These are phyloP conservation scores for Cataglyphis altisquamis DNA, from an alignment of 2,888 invertebrate genomes.

Conservation along the genomic window DNA sequence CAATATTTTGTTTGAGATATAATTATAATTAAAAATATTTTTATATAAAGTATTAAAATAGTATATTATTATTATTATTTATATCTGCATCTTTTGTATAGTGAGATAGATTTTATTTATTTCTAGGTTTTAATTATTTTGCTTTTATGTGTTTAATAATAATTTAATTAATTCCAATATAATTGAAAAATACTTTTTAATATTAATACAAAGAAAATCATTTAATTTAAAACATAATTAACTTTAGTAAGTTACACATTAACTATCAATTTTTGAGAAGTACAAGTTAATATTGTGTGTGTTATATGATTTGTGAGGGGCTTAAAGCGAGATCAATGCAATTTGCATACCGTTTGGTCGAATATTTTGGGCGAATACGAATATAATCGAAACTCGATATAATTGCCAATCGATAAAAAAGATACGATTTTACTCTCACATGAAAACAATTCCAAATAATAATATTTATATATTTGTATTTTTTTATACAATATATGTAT, in stretches of 20 bases:
- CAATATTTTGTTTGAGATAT: background rate
- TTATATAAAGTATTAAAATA: background rate
- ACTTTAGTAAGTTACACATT: background rate
- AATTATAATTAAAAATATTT: background rate
- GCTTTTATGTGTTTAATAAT: background rate
- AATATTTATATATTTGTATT: background rate
- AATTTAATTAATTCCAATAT: background rate
- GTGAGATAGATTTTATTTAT: background rate
- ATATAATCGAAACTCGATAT: constrained; percentile 34
- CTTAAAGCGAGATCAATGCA: constrained; percentile 14
- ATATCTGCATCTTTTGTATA: background rate
- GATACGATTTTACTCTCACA: constrained; percentile 12
- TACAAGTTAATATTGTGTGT: background rate
- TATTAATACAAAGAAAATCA: background rate
- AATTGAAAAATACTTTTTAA: background rate
- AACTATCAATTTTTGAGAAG: constrained; percentile 5
- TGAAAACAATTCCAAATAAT: constrained; percentile 1
- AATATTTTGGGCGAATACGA: background rate
- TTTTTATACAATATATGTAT: background rate
- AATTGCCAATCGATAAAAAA: constrained; percentile 31
- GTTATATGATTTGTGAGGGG: background rate
- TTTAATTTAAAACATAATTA: constrained; percentile 10
- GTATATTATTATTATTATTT: background rate
- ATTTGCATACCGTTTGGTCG: constrained; percentile 35
- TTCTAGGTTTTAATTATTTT: background rate